Evolutionary conservation across 1,140 invertebrate species (phyloP).

Genomic region (Drosophila arawakana): DNA sequence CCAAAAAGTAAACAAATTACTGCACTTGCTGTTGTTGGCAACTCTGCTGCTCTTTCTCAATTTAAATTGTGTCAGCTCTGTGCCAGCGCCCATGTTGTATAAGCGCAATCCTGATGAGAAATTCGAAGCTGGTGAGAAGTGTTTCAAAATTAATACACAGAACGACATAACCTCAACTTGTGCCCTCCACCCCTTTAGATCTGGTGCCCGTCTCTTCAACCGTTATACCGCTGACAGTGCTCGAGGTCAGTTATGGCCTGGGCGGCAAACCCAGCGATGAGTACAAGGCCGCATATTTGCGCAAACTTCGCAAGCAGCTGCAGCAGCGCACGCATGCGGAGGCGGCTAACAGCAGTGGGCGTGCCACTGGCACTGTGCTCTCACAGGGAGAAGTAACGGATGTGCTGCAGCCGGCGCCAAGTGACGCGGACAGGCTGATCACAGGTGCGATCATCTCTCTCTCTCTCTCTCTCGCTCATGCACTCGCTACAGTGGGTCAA

Average conservation of each 20-base stretch:
- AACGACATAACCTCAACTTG: neutral
- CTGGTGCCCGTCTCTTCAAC: conserved; percentile 88
- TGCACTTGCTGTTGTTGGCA: conserved; percentile 17
- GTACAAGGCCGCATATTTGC: conserved; percentile 79
- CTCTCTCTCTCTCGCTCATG: neutral
- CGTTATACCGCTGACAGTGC: conserved; percentile 87
- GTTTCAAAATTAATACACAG: neutral
- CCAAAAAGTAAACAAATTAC: neutral
- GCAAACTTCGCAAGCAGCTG: conserved; percentile 79
- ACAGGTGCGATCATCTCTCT: conserved; percentile 45
- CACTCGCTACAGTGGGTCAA: no score
- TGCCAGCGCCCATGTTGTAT: conserved; percentile 72
- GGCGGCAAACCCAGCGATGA: conserved; percentile 79
- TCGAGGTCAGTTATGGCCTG: conserved; percentile 85
- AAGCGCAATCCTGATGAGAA: conserved; percentile 81
- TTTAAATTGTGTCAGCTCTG: conserved; percentile 35
- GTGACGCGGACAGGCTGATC: conserved; percentile 59
- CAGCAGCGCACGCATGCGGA: conserved; percentile 50
- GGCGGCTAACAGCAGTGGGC: neutral
- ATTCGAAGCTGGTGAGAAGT: conserved; percentile 70
- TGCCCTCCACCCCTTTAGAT: conserved; percentile 78
- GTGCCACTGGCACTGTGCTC: neutral
- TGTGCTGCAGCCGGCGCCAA: conserved; percentile 31
- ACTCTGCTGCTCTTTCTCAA: conserved; percentile 12
- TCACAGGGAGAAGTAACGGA: conserved; percentile 31